These are phyloP conservation scores for Pogonocichla stellata DNA, from an alignment of 2,113 vertebrate species.

Conservation along the genomic window DNA sequence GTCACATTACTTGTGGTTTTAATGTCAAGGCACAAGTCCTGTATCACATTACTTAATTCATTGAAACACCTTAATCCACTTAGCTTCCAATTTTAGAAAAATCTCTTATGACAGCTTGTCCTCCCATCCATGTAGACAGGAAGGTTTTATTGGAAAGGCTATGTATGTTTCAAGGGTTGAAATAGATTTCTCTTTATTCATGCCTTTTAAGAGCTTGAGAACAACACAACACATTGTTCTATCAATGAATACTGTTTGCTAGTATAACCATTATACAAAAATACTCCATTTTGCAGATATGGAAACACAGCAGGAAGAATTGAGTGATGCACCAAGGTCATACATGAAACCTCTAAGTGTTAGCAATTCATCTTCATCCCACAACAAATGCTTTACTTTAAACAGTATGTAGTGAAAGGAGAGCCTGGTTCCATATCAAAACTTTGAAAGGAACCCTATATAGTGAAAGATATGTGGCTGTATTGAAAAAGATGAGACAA, in stretches of 20 bases:
- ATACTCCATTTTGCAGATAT: neutral
- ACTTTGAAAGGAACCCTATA: neutral
- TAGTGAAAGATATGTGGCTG: neutral
- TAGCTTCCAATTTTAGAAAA: neutral
- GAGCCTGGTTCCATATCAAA: neutral
- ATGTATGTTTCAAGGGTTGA: neutral
- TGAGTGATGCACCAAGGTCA: neutral
- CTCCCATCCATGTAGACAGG: neutral
- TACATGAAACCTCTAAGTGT: neutral
- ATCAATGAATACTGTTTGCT: neutral
- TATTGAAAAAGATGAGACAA: neutral
- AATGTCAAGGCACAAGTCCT: neutral
- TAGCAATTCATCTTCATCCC: neutral
- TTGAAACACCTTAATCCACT: neutral
- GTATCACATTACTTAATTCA: neutral
- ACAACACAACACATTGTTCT: neutral
- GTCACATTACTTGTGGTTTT: neutral
- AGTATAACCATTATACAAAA: neutral
- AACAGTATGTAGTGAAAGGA: neutral
- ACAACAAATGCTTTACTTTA: neutral
- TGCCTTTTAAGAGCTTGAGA: neutral
- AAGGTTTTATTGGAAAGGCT: neutral
- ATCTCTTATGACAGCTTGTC: neutral
- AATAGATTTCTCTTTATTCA: neutral
- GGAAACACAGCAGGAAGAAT: neutral